These are phyloP conservation scores for Fragum sueziense DNA, from an alignment of 2,888 invertebrate species.

Conservation along the genomic window DNA sequence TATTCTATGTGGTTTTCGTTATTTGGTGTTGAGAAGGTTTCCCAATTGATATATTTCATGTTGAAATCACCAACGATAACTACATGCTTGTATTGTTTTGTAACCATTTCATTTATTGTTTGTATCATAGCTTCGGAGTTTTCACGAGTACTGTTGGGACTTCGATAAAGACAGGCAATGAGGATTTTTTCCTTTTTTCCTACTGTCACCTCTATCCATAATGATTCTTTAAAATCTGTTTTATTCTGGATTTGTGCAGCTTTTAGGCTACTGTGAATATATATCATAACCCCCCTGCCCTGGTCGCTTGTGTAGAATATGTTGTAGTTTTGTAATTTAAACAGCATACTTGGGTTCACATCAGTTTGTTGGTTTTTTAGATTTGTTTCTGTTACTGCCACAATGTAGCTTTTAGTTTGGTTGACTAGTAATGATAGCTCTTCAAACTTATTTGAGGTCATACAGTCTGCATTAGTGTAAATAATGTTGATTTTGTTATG, in stretches of 20 bases:
- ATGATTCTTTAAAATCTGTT: too few species aligned
- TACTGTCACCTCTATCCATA: too few species aligned
- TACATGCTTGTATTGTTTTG: not conserved
- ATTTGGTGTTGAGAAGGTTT: not conserved
- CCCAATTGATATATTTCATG: not conserved
- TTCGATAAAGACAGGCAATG: not conserved
- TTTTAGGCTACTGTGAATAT: not conserved
- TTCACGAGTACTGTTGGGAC: not conserved
- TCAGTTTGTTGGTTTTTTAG: too few species aligned
- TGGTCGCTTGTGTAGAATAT: not conserved
- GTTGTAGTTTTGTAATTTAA: not conserved
- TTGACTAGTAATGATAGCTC: not conserved
- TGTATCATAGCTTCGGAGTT: not conserved
- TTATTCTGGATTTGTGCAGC: too few species aligned
- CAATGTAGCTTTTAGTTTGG: not conserved
- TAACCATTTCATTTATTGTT: not conserved
- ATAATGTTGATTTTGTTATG: not conserved
- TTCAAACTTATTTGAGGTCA: not conserved
- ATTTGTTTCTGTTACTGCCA: not conserved
- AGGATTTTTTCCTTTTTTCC: not conserved
- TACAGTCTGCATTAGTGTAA: constrained; percentile 7
- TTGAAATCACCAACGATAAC: not conserved
- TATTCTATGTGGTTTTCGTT: not conserved
- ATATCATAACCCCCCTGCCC: not conserved
- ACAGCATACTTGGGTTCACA: too few species aligned